These are phyloP conservation scores for Pocillopora verrucosa DNA, from an alignment of 64 coral and sea anemone genomes.

Conservation along the genomic window DNA sequence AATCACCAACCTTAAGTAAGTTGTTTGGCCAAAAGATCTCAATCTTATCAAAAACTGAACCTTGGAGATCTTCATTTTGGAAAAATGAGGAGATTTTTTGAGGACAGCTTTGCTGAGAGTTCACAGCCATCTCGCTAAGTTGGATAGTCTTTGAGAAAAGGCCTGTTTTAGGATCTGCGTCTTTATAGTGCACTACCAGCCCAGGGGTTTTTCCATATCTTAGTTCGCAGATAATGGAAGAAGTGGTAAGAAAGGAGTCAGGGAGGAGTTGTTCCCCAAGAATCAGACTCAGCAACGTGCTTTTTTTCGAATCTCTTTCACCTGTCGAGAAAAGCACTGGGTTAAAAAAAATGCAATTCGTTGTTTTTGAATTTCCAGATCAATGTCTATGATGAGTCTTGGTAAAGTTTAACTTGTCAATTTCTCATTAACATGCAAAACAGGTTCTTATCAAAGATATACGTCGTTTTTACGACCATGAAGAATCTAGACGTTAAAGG, in stretches of 20 bases:
- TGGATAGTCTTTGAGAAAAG: background rate
- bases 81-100: conserved; percentile 45
- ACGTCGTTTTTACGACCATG: no score
- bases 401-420: no score
- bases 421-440: no score
- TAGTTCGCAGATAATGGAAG: conserved; percentile 51
- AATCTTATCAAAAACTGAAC: conserved; percentile 20
- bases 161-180: conserved; percentile 35
- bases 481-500: no score
- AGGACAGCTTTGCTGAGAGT: background rate
- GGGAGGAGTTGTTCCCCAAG: conserved; percentile 54
- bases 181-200: conserved; percentile 32
- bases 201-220: conserved; percentile 4
- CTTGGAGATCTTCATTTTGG: conserved; percentile 18
- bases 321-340: background rate
- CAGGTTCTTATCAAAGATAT: no score
- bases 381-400: no score
- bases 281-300: conserved; percentile 46
- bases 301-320: conserved; percentile 39
- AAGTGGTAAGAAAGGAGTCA: conserved; percentile 10
- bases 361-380: no score
- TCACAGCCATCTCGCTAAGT: background rate
- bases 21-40: conserved; percentile 51
- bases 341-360: background rate
- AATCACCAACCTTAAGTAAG: background rate